Base-by-base conservation (phyloP, 2,888 invertebrate species). In the Zygaena filipendulae region DNA sequence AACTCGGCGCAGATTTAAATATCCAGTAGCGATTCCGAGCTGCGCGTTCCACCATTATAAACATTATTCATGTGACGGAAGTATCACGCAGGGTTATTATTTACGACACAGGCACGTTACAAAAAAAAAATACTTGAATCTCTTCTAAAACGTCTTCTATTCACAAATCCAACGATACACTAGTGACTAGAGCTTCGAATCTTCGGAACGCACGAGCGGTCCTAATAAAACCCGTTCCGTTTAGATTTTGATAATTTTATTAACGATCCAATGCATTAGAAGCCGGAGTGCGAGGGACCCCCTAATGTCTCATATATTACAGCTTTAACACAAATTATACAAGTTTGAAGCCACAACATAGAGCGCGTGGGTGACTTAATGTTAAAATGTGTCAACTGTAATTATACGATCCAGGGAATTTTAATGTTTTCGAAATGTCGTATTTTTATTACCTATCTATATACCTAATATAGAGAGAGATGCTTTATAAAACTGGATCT, bases 241-340 rank as follows among this genome's bases (percentile, higher is more conserved):
- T 79, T 75, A 62, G 72, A 70, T 74, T 75, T 79, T 79, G 77
- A 79, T 79, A 74, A 79, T 79, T 79, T 79, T 79, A 79, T 75
- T 77, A 77, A 77, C 71, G 72, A 70, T 63, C 72, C 59, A 66
- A 70, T 63, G 66, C 62, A 68, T 54, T 16, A 70, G 64, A 62
- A 59, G 68, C 54, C 55, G 56, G 61, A 59, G 54, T 57, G 59
- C 61, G 62, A 68, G 69, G 52, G 61, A 59, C 59, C 60, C 60
- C 64, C 68, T 59, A 60, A 67, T 70, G 57, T 66, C 66, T 66
- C 77, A 75, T 79, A 79, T 79, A 75, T 79, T 77, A 79, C 62
- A 40, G 75, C 71, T 70, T 79, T 77, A 77, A 72, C 77, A 79
- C 79, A 77, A 79, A 75, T 79, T 77, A 77, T 77, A 79, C 74